These are phyloP conservation scores for Scotopteryx bipunctaria DNA, from an alignment of 2,888 invertebrate species.

Conservation along the genomic window DNA sequence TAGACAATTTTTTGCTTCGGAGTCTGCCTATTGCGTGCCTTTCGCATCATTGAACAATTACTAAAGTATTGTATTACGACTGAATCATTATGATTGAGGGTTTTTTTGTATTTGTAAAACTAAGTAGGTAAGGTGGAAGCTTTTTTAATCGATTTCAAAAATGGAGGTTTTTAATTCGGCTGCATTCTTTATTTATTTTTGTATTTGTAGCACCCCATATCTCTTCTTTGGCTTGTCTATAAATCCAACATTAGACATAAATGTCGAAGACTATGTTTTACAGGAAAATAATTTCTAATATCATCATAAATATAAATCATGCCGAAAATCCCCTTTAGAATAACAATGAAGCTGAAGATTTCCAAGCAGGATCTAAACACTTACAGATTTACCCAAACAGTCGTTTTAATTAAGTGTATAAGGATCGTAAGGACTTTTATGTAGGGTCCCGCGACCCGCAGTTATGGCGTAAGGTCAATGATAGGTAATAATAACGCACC, in stretches of 20 bases:
- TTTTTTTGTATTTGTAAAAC: no score
- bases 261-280: no score
- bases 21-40: not conserved
- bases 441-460: conserved; percentile 30
- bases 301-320: conserved; percentile 7
- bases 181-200: no score
- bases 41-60: not conserved
- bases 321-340: conserved; percentile 5
- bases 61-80: no score
- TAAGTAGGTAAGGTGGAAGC: no score
- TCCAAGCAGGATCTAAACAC: conserved; percentile 39
- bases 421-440: conserved; percentile 43
- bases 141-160: no score
- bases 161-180: no score
- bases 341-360: conserved; percentile 34
- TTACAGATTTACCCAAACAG: conserved; percentile 54
- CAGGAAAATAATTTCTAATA: not conserved
- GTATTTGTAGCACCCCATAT: no score
- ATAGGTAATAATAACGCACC: conserved; percentile 9
- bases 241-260: no score
- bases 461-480: conserved; percentile 13
- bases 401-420: conserved; percentile 62
- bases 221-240: no score
- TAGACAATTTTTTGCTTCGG: not conserved
- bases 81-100: no score